Evolutionary conservation across 23 tunicate genomes (phyloP).

Genomic region (Diplosoma virens): DNA sequence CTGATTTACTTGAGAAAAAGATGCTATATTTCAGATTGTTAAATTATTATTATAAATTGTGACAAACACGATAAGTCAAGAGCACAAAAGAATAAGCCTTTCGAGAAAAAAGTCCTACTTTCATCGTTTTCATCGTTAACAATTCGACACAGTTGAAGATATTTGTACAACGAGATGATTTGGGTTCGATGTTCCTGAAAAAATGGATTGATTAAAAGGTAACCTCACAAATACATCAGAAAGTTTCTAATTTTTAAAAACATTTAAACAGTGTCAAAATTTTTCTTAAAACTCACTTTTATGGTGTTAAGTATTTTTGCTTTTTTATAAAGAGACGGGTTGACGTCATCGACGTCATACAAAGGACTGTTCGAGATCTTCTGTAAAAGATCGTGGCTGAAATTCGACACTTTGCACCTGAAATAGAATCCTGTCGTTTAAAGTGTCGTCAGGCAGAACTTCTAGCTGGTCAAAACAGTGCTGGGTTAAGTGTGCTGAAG

Average conservation of each 20-base stretch:
- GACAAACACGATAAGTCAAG: no score
- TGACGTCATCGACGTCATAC: slow-evolving; percentile 54
- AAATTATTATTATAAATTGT: no score
- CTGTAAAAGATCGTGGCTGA: slow-evolving; percentile 30
- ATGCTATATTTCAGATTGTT: no score
- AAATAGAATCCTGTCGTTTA: no score
- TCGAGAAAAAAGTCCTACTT: no score
- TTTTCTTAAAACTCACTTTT: slow-evolving; percentile 31
- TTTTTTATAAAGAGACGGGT: slow-evolving; percentile 48
- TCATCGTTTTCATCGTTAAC: no score
- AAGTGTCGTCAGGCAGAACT: no score
- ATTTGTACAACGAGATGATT: slow-evolving; percentile 24
- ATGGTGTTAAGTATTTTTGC: slow-evolving; percentile 12
- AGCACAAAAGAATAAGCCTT: no score
- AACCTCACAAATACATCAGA: not conserved
- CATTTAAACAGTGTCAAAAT: no score
- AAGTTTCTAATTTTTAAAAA: not conserved
- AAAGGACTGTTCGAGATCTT: slow-evolving; percentile 45
- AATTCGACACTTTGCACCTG: slow-evolving; percentile 73
- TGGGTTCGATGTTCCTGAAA: slow-evolving; percentile 29
- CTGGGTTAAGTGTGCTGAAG: no score
- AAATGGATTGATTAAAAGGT: not conserved
- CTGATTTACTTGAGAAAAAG: no score
- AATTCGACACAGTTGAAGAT: slow-evolving; percentile 42
- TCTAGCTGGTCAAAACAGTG: no score